These are phyloP conservation scores for Phoebastria nigripes DNA, from an alignment of 2,797 vertebrate genomes.

Conservation along the genomic window DNA sequence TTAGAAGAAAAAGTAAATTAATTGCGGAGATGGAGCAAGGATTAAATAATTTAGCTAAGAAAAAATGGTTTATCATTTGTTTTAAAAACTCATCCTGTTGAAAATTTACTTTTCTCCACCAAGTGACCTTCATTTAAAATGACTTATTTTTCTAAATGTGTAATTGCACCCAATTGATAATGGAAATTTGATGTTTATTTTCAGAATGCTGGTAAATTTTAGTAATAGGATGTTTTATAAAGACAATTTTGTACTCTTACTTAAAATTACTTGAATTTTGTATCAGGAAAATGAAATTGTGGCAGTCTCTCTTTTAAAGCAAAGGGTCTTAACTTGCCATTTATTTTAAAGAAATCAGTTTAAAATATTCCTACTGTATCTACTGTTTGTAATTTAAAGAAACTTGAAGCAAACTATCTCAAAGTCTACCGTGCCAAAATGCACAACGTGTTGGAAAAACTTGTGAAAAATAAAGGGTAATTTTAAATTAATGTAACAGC, in stretches of 20 bases:
- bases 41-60: neutral
- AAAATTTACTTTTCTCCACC: conserved; percentile 35
- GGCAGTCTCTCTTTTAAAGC: conserved; percentile 50
- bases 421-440: conserved; percentile 65
- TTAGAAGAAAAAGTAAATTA: neutral
- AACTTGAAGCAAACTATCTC: conserved; percentile 76
- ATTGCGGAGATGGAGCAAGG: neutral
- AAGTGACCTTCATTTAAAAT: conserved; percentile 65
- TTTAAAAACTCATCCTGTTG: neutral
- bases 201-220: conserved; percentile 33
- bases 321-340: conserved; percentile 56
- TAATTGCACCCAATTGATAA: neutral
- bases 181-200: conserved; percentile 53
- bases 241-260: conserved; percentile 55
- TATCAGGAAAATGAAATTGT: conserved; percentile 70
- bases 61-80: neutral
- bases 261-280: conserved; percentile 80
- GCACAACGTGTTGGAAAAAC: conserved; percentile 65
- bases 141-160: conserved; percentile 43
- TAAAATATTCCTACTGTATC: conserved; percentile 70
- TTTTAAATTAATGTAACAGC: conserved; percentile 51
- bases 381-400: conserved; percentile 80
- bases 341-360: conserved; percentile 63
- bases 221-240: conserved; percentile 39
- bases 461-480: conserved; percentile 78